These are phyloP conservation scores for Drosophila novamexicana DNA, from an alignment of 1,140 invertebrate species.

Conservation along the genomic window DNA sequence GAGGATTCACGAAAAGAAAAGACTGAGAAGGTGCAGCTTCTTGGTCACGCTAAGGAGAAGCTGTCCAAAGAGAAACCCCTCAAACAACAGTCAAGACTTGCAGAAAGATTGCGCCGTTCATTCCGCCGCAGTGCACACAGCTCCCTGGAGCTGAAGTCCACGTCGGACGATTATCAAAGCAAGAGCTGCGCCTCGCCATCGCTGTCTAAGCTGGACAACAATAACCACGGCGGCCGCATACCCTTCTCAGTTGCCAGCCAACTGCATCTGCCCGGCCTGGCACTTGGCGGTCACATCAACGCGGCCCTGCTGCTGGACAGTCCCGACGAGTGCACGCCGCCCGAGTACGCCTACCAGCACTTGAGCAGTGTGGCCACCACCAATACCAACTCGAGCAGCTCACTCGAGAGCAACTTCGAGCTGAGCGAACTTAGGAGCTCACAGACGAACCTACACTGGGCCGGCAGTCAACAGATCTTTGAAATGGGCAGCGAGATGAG, in stretches of 20 bases:
- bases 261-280: constrained; percentile 62
- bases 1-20: constrained; percentile 71
- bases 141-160: constrained; percentile 70
- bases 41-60: constrained; percentile 64
- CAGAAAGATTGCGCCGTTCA: constrained; percentile 71
- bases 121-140: constrained; percentile 75
- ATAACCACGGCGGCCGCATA: constrained; percentile 25
- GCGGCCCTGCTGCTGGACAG: constrained; percentile 75
- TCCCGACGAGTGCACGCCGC: constrained; percentile 80
- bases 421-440: constrained; percentile 63
- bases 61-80: constrained; percentile 56
- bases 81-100: constrained; percentile 76
- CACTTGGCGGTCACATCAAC: constrained; percentile 73
- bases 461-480: constrained; percentile 39
- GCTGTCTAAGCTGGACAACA: constrained; percentile 43
- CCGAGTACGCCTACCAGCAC: constrained; percentile 77
- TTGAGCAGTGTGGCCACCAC: constrained; percentile 80
- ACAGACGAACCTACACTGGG: constrained; percentile 71
- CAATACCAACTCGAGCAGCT: constrained; percentile 74
- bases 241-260: constrained; percentile 58
- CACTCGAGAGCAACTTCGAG: constrained; percentile 76
- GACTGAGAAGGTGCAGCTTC: constrained; percentile 70
- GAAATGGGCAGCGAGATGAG: constrained; percentile 78
- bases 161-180: constrained; percentile 37
- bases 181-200: constrained; percentile 8